Base-by-base conservation (phyloP, 2,113 vertebrate genomes). In the Felis chaus region DNA sequence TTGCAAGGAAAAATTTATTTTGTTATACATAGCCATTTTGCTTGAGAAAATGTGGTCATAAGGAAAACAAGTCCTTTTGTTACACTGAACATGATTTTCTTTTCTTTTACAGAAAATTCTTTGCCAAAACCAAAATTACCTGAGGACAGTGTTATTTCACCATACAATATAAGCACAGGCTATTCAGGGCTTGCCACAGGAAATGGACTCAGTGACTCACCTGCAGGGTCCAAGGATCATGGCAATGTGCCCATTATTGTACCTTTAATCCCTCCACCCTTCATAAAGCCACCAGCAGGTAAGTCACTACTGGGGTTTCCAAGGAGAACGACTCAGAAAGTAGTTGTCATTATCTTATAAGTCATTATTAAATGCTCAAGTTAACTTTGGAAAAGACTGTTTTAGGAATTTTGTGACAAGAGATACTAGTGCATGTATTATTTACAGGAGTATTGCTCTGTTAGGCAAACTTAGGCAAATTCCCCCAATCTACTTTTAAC, bases 211-310 rank as follows among this genome's bases (percentile, higher is more conserved):
- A 98, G 99, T 96, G 99, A 99, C 97, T 99, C 99, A 99, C 99
- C 98, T 98, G 99, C 99, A 96, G 99, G 99, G 78, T 99, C 98
- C 68, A 99, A 99, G 99, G 99, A 99, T 97, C 99, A 99, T 55
- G 99, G 99, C 98, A 99, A 98, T 98, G 98, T 99, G 98, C 99
- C 99, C 98, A 99, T 99, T 98, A 99, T 99, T 95, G 99, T 99
- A 97, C 99, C 99, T 98, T 99, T 99, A 99, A 99, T 99, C 98
- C 99, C 99, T 41, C 99, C 99, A 39, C 99, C 99, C 97, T 99
- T 99, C 98, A 99, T 99, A 99, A 99, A 99, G 98, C 99, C 99
- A 98, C 99, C 99, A 98, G 98, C 99, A 99, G 99, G 99, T 99
- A 99, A 98, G 98, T 98, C 74, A 78, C 94, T 25, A 92, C 25